Evolutionary conservation across 2,888 invertebrate species (phyloP).

Genomic region (Argyresthia goedartella): DNA sequence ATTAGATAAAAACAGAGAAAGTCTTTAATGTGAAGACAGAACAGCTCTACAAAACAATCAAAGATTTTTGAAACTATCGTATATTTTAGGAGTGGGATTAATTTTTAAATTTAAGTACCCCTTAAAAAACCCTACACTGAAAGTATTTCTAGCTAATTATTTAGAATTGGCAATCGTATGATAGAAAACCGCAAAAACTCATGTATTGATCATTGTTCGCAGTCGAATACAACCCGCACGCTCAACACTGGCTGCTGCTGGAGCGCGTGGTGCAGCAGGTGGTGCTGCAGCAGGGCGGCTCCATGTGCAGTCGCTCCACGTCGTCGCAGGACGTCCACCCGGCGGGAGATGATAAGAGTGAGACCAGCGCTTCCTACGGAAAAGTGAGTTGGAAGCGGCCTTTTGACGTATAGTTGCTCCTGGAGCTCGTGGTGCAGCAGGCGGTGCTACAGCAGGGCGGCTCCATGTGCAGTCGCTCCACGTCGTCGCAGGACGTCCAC

Average conservation of each 20-base stretch:
- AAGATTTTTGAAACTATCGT: no score
- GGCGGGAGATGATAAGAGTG: conserved; percentile 24
- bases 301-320: conserved; percentile 37
- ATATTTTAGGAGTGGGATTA: no score
- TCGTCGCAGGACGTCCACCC: conserved; percentile 39
- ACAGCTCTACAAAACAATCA: no score
- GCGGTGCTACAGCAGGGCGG: conserved; percentile 84
- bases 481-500: not conserved
- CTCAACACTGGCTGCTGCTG: conserved; percentile 94
- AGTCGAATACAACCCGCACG: conserved; percentile 89
- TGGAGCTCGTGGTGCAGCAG: conserved; percentile 96
- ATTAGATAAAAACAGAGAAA: no score
- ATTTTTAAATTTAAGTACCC: no score
- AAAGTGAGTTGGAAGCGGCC: no score
- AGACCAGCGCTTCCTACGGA: conserved; percentile 26
- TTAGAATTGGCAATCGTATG: no score
- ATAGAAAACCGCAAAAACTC: no score
- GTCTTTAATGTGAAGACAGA: no score
- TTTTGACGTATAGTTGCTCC: conserved; percentile 95
- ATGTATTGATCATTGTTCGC: no score
- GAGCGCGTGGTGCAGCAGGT: conserved; percentile 96
- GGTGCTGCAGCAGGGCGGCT: conserved; percentile 79
- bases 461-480: not conserved
- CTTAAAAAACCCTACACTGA: no score
- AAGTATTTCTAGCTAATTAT: no score